Conservation (phyloP, 2,797 vertebrate species). For the Emydoidea blandingii region DNA sequence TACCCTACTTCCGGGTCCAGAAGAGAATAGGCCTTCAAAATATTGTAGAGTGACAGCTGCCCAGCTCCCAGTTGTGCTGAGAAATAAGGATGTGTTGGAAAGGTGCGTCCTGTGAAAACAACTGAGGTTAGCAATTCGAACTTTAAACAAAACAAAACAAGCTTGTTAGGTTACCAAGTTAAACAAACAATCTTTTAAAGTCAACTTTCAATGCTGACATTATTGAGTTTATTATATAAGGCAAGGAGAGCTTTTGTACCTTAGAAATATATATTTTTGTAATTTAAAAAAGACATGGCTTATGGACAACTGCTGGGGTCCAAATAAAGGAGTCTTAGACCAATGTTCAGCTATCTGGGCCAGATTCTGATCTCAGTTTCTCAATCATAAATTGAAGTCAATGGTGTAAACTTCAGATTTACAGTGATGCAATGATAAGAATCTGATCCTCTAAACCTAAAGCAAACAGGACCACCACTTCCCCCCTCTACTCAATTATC, state of each 20-base stretch:
- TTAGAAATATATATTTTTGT: neutral
- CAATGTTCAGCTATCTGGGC: neutral
- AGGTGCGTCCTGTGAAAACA: slow-evolving; percentile 91
- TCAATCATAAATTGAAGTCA: neutral
- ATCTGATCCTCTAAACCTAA: neutral
- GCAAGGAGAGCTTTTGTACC: neutral
- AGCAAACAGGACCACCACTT: neutral
- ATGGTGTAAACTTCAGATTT: neutral
- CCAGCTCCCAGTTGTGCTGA: slow-evolving; percentile 96
- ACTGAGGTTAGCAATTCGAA: neutral
- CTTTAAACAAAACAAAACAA: neutral
- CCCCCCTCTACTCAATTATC: neutral
- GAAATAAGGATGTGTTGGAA: slow-evolving; percentile 98
- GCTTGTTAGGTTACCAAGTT: neutral
- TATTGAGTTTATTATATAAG: slow-evolving; percentile 3
- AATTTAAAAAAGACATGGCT: neutral
- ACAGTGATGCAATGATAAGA: neutral
- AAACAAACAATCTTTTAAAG: neutral
- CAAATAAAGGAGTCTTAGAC: neutral
- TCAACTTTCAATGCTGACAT: neutral
- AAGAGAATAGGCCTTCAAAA: slow-evolving; percentile 97
- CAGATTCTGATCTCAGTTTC: neutral
- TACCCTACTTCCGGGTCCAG: slow-evolving; percentile 98
- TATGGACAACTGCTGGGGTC: neutral
- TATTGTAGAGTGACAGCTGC: slow-evolving; percentile 95